Evolutionary conservation across 2,797 vertebrate genomes (phyloP), one percentile per base, ranked within the genome.

Genomic region (Phataginus tricuspis): DNA sequence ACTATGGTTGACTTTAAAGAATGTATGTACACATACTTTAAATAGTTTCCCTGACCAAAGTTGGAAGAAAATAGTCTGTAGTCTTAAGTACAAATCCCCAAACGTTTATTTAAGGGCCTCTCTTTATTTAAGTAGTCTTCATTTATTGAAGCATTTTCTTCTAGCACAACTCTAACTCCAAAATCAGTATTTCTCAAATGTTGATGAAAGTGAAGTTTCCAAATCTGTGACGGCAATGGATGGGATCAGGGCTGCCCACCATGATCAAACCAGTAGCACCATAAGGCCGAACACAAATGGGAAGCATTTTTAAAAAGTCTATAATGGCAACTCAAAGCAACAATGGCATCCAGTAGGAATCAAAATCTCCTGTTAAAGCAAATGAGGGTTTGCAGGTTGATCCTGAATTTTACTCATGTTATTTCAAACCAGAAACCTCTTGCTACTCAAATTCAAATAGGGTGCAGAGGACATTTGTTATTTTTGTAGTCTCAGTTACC

Each of bases 61-160:
- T 4, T 91, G 71, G 86, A 85, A 93, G 94, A 88, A 93, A 90
- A 92, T 63, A 95, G 18, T 90, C 90, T 87, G 25, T 21, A 85
- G 64, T 75, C 45, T 45, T 12, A 91, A 91, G 72, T 86, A 53
- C 39, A 93, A 79, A 96, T 39, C 13, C 69, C 53, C 4, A 68
- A 66, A 83, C 34, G 21, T 92, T 94, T 92, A 86, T 34, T 88
- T 78, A 87, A 94, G 42, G 64, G 23, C 29, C 9, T n/a, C 45
- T 55, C 96, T 97, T 78, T 86, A 86, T 71, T 93, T 34, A 93
- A 49, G 27, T 66, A 29, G 59, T 77, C 5, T 82, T 96, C 59
- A 86, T 39, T 84, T 89, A 80, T 85, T 74, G 18, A 95, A 87
- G 42, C 18, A 96, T 59, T 64, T 84, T 37, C 14, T 42, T 34